Evolutionary conservation across 2,888 invertebrate species (phyloP).

Genomic region (Chrysolina americana): DNA sequence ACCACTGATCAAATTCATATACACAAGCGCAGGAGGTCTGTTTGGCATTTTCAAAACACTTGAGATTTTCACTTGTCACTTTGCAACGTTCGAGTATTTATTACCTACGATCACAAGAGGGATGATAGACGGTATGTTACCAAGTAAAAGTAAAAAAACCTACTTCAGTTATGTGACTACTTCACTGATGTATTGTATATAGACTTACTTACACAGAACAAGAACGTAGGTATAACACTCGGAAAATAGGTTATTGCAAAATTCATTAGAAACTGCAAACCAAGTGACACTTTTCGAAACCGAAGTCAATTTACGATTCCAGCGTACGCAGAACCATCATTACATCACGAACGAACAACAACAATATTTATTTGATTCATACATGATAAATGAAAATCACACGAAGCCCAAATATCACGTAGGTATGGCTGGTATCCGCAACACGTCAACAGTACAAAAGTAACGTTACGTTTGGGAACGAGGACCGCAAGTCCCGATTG

Average conservation of each 20-base stretch:
- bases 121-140: no score
- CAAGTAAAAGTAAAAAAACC: no score
- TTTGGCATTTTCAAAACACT: no score
- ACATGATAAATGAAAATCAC: slow-evolving; percentile 34
- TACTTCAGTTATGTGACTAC: no score
- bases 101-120: no score
- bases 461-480: slow-evolving; percentile 67
- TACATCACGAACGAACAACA: slow-evolving; percentile 62
- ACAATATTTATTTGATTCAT: slow-evolving; percentile 36
- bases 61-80: no score
- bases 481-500: slow-evolving; percentile 61
- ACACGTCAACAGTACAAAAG: slow-evolving; percentile 61
- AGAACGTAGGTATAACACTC: slow-evolving; percentile 43
- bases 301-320: slow-evolving; percentile 38
- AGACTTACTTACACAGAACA: slow-evolving; percentile 31
- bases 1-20: no score
- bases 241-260: slow-evolving; percentile 49
- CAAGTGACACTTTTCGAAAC: slow-evolving; percentile 45
- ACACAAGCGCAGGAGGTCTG: no score
- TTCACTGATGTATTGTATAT: neutral
- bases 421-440: slow-evolving; percentile 40
- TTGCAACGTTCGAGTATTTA: no score
- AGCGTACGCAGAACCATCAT: slow-evolving; percentile 54
- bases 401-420: slow-evolving; percentile 37
- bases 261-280: slow-evolving; percentile 46